phyloP scores from a whole-genome alignment of 1,140 invertebrate genomes.

The Leptinotarsa lineolata region DNA sequence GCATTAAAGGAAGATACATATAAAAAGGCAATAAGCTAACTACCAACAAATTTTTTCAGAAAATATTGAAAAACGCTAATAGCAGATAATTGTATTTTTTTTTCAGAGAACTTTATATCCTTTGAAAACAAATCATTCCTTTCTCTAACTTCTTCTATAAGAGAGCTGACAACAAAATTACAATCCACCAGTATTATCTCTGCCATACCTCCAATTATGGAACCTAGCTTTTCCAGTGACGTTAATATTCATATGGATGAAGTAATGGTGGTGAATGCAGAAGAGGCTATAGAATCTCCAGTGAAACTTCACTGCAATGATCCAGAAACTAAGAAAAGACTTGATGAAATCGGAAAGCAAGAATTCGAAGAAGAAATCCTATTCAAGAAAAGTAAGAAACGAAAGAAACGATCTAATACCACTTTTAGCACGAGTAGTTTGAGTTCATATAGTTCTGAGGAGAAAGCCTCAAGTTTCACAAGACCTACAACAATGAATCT shows the following conservation, averaged over 20 bases:
- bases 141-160: constrained; percentile 40
- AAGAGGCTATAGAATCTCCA: constrained; percentile 61
- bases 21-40: no score
- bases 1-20: no score
- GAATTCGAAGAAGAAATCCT: constrained; percentile 65
- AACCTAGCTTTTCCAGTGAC: constrained; percentile 30
- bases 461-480: constrained; percentile 33
- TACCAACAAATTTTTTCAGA: no score
- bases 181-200: constrained; percentile 45
- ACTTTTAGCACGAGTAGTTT: constrained; percentile 36
- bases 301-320: constrained; percentile 45
- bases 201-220: constrained; percentile 42
- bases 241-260: constrained; percentile 52
- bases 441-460: constrained; percentile 47
- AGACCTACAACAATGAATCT: constrained; percentile 55
- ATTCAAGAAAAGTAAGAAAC: constrained; percentile 55
- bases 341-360: constrained; percentile 60
- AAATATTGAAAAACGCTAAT: no score
- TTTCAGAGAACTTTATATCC: background rate
- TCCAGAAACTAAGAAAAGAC: constrained; percentile 38
- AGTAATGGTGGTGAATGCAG: constrained; percentile 57
- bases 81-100: no score
- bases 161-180: constrained; percentile 48
- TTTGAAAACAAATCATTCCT: constrained; percentile 24
- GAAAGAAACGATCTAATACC: constrained; percentile 48